Evolutionary conservation across 2,113 vertebrate genomes (phyloP).

Genomic region (Mus spicilegus): DNA sequence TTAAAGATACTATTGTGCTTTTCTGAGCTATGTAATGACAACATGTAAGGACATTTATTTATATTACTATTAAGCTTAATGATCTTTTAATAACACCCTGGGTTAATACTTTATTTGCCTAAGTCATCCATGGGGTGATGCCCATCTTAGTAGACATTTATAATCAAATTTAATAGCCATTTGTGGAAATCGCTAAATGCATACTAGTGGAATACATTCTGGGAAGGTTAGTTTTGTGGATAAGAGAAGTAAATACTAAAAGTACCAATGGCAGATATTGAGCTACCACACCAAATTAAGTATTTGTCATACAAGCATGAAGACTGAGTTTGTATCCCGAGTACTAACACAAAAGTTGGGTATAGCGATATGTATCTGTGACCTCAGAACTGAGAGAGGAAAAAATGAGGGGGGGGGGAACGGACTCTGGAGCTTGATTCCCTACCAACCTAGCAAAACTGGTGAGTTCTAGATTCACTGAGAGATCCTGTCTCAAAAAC

Average conservation of each 20-base stretch:
- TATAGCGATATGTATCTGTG: neutral
- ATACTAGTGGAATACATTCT: neutral
- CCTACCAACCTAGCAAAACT: neutral
- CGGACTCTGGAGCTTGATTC: neutral
- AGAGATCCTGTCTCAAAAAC: neutral
- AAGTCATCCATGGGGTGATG: neutral
- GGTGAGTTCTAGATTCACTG: neutral
- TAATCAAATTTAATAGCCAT: slow-evolving; percentile 15
- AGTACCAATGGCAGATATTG: neutral
- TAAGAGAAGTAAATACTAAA: slow-evolving; percentile 8
- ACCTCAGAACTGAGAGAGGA: neutral
- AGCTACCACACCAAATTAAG: neutral
- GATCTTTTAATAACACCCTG: neutral
- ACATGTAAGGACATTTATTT: neutral
- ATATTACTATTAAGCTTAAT: slow-evolving; percentile 18
- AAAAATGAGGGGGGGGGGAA: neutral
- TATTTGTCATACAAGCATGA: neutral
- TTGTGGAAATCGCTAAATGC: slow-evolving; percentile 17
- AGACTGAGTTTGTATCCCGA: neutral
- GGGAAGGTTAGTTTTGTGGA: neutral
- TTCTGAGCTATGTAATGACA: neutral
- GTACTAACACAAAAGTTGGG: neutral
- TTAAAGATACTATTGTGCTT: neutral
- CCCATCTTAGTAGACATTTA: neutral
- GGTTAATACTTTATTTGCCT: neutral